Evolutionary conservation across 1,140 invertebrate genomes (phyloP).

Genomic region (Achatina immaculata): DNA sequence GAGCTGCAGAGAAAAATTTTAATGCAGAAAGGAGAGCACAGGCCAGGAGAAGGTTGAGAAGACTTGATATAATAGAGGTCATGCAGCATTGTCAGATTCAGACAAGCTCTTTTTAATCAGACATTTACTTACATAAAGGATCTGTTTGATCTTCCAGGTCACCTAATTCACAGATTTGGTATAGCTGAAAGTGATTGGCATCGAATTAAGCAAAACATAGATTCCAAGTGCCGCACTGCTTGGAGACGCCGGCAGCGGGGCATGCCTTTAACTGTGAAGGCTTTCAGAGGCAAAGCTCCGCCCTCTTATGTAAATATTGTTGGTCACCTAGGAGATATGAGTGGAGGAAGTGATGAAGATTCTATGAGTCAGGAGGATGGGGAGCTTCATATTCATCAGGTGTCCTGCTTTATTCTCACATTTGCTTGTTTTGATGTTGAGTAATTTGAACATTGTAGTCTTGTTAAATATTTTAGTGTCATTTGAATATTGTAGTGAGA

Average conservation of each 20-base stretch:
- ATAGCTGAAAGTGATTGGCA: conserved; percentile 75
- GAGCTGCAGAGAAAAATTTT: too few relatives aligned
- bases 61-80: too few relatives aligned
- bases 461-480: not conserved
- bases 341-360: conserved; percentile 60
- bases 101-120: too few relatives aligned
- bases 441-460: not conserved
- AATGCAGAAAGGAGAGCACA: too few relatives aligned
- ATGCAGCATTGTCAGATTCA: too few relatives aligned
- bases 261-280: conserved; percentile 71
- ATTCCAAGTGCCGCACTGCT: conserved; percentile 75
- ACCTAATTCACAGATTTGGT: conserved; percentile 73
- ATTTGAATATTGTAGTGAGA: not conserved
- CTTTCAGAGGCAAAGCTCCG: conserved; percentile 65
- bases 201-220: conserved; percentile 75
- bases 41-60: too few relatives aligned
- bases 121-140: too few relatives aligned
- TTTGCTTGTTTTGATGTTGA: not conserved
- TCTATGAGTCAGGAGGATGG: conserved; percentile 59
- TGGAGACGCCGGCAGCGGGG: conserved; percentile 71
- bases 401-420: not conserved
- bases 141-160: conserved; percentile 71
- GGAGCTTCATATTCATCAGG: conserved; percentile 63
- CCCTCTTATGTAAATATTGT: conserved; percentile 52
- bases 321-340: conserved; percentile 44